Evolutionary conservation across 2,888 invertebrate species (phyloP).

Genomic region (Resseliella maxima): DNA sequence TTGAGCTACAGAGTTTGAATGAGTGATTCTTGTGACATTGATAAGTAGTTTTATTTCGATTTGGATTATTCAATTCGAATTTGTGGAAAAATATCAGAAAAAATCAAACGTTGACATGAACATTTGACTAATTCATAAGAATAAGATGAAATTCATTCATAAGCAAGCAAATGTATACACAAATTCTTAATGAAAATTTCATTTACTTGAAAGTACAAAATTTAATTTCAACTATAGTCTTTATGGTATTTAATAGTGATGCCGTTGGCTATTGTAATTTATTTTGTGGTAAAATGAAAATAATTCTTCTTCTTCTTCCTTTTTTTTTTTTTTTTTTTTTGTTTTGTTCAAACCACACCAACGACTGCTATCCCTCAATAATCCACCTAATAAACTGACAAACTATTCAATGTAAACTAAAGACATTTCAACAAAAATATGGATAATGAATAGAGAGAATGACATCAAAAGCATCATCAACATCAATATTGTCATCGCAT

Average conservation of each 20-base stretch:
- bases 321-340: not conserved
- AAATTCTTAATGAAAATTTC: too few relatives aligned
- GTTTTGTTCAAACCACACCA: not conserved
- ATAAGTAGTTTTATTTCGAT: not conserved
- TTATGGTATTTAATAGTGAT: too few relatives aligned
- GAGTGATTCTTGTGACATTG: not conserved
- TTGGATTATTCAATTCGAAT: too few relatives aligned
- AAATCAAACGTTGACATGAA: too few relatives aligned
- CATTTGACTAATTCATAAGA: too few relatives aligned
- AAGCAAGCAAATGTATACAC: too few relatives aligned
- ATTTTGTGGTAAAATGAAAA: slow-evolving; percentile 37
- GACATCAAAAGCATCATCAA: slow-evolving; percentile 12
- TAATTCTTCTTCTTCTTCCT: not conserved
- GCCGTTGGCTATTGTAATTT: not conserved
- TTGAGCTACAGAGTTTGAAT: not conserved
- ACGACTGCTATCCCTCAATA: slow-evolving; percentile 2
- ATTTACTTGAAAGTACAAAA: too few relatives aligned
- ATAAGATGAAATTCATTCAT: too few relatives aligned
- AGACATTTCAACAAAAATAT: not conserved
- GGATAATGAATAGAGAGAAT: not conserved
- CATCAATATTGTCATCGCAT: not conserved
- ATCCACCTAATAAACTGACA: slow-evolving; percentile 5
- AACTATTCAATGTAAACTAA: not conserved
- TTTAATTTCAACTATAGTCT: too few relatives aligned
- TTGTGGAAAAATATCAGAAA: too few relatives aligned